phyloP scores from a whole-genome alignment of 2,888 invertebrate species.

The Drosophila seclusa region DNA sequence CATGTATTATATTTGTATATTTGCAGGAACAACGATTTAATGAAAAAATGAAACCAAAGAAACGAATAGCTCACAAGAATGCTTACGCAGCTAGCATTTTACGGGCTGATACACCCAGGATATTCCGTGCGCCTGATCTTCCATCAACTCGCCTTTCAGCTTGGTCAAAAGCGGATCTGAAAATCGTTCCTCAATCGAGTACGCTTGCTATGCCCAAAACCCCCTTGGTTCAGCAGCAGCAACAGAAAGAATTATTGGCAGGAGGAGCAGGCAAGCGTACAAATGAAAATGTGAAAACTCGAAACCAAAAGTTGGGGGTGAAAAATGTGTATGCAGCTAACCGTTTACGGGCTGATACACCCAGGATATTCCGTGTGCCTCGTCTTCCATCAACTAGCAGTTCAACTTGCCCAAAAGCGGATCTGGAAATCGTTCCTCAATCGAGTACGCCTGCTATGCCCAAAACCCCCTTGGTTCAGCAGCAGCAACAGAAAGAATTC shows the following conservation, averaged over 20 bases:
- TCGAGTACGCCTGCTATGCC: background rate
- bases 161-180: accelerated
- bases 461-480: background rate
- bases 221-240: background rate
- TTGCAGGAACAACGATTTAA: background rate
- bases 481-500: background rate
- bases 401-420: background rate
- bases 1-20: background rate
- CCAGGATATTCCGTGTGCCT: background rate
- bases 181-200: background rate
- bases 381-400: background rate
- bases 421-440: background rate
- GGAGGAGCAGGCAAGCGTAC: background rate
- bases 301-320: background rate
- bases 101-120: background rate
- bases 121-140: background rate
- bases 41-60: background rate
- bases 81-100: too few relatives aligned
- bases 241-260: background rate
- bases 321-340: background rate
- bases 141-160: background rate
- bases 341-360: background rate
- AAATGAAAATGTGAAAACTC: background rate
- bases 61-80: background rate
- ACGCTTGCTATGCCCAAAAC: background rate